Base-by-base conservation (phyloP, 1,140 invertebrate genomes). In the Rhagoletis pomonella region DNA sequence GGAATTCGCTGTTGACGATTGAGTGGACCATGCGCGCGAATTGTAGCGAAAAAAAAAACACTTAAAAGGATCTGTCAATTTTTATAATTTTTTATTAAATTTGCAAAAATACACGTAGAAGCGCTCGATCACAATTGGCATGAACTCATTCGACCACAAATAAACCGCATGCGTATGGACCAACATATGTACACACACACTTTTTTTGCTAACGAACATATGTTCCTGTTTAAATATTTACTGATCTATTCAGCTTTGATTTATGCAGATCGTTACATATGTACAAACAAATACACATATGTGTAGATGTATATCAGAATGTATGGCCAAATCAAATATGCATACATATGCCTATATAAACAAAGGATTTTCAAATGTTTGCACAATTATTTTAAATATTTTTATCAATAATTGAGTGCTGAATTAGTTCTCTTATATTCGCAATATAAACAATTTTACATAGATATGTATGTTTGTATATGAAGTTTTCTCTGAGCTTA, bases 91-190 rank as follows among this genome's bases (percentile, higher is more conserved):
- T 73, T 39, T 4, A 73, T 42, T 73, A 42, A 73, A 67, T 47
- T 12, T 10, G 2, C 14, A 47, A 14, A 17, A 10, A 73, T 73
- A 44, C 67, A 73, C 44, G 39, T 73, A 29, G 47, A 55, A 12
- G 47, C 14, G 29, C 9, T 47, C 17, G 19, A 29, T 0, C 29
- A 29, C 29, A 77, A 81, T 55, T 81, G 73, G 47, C 44, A 81
- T 50, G 50, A 55, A 81, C 73, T 81, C 73, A 81, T 81, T 50
- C 5, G 29, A 17, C n/a, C 47, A 58, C 47, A 81, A 81, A 81
- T 50, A 81, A 42, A 81, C n/a, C 47, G n/a, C 44, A 58, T 67
- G 39, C 10, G 10, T 67, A 67, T 67, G 10, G 19, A 67, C 4
- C 19, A 6, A 67, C 4, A 29, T 29, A 67, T 67, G 3, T 19